Conservation (phyloP, 2,113 vertebrate genomes). For the Silurus glanis region DNA sequence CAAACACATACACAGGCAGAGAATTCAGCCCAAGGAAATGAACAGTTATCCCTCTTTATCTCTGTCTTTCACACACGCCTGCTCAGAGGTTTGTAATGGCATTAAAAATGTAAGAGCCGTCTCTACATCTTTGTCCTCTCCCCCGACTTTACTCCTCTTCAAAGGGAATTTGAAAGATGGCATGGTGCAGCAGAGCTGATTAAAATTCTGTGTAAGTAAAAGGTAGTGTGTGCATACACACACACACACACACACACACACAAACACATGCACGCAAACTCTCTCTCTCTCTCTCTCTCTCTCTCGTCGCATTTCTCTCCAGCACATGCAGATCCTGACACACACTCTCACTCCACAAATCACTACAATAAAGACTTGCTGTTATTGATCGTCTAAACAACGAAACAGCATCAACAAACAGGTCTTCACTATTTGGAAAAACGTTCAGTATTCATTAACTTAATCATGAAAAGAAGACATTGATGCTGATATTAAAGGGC, state of each 20-base stretch:
- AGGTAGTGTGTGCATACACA: neutral
- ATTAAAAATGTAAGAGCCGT: constrained; percentile 20
- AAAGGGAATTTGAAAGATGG: constrained; percentile 56
- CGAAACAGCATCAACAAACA: neutral
- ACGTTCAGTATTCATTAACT: neutral
- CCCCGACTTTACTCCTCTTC: constrained; percentile 39
- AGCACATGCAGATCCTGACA: constrained; percentile 11
- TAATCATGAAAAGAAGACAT: neutral
- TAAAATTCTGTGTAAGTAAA: constrained; percentile 60
- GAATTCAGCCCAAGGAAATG: neutral
- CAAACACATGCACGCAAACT: neutral
- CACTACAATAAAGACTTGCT: neutral
- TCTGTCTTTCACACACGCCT: neutral
- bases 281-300: constrained; percentile 8
- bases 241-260: constrained; percentile 5
- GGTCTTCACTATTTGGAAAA: neutral
- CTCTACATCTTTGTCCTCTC: neutral
- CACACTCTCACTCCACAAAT: neutral
- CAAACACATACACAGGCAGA: neutral
- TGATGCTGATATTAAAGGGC: neutral
- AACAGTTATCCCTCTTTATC: neutral
- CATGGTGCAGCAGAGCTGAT: constrained; percentile 49
- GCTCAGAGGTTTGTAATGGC: neutral
- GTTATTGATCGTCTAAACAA: neutral
- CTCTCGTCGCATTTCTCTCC: constrained; percentile 42